Evolutionary conservation across 1,140 invertebrate genomes (phyloP), one percentile per base, ranked within the genome.

Genomic region (Pissodes strobi): DNA sequence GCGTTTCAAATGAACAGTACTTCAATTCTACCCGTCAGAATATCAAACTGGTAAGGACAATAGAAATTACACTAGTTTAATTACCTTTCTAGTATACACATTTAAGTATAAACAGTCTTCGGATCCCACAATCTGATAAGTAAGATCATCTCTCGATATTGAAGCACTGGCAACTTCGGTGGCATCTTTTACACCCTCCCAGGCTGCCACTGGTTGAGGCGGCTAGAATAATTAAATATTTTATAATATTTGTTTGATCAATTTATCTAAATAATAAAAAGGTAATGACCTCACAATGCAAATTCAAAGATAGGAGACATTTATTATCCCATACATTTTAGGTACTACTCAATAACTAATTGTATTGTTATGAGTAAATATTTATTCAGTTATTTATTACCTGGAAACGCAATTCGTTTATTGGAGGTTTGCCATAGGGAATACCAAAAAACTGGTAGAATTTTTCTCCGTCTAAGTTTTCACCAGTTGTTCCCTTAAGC

Each of bases 51-150:
- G n/a, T n/a, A n/a, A n/a, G n/a, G n/a, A n/a, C n/a, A n/a, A n/a
- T n/a, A n/a, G n/a, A n/a, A n/a, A n/a, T n/a, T n/a, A n/a, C n/a
- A n/a, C n/a, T n/a, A n/a, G n/a, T n/a, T n/a, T n/a, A n/a, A n/a
- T 63, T 58, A 72, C 62, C 17, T 76, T 83, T 6, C 79, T 80
- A 10, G 83, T 82, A 60, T 83, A 85, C 0, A 85, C 83, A 62
- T 85, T 85, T 9, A 85, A 71, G 66, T 79, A 84, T 2, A 85
- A 72, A 63, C 83, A 85, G 66, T 85, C 83, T 65, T 85, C 83
- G 23, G 82, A 78, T 27, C 84, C 83, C 13, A 17, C 21, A 10
- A 62, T 21, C 27, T 57, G 48, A 12, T 8, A 23, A 0, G 46
- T 60, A n/a, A 72, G 12, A 19, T 68, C 18, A 39, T 73, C 66